Percentiles rank a stretch among this genome's conserved stretches.
These are phyloP conservation scores for Mystacides longicornis DNA, from an alignment of 2,888 invertebrate species.

Conservation along the genomic window DNA sequence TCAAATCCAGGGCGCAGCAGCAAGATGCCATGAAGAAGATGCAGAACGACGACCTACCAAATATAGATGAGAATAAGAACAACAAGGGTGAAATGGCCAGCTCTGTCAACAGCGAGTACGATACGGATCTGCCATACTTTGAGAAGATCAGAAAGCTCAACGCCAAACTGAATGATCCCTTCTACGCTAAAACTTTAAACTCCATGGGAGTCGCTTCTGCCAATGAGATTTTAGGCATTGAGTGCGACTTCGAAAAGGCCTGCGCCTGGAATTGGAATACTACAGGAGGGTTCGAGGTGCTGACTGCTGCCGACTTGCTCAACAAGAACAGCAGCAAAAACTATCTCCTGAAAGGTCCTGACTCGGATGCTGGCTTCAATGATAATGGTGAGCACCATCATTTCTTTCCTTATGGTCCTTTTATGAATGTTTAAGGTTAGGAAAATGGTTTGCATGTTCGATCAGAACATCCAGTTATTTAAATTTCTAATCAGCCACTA, in stretches of 20 bases:
- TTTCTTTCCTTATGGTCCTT: too few species aligned
- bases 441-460: too few species aligned
- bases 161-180: conserved; percentile 23
- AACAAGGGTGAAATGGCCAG: conserved; percentile 39
- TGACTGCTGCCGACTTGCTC: conserved; percentile 36
- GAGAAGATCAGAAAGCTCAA: conserved; percentile 39
- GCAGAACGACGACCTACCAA: conserved; percentile 17
- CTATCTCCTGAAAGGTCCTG: conserved; percentile 46
- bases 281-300: conserved; percentile 41
- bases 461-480: too few species aligned
- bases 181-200: conserved; percentile 35
- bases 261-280: conserved; percentile 71
- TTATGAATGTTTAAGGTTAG: too few species aligned
- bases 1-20: conserved; percentile 14
- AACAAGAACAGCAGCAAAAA: conserved; percentile 36
- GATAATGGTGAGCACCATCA: conserved; percentile 51
- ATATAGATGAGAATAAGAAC: conserved; percentile 27
- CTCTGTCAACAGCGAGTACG: conserved; percentile 20
- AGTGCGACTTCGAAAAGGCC: conserved; percentile 43
- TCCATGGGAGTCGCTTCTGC: conserved; percentile 33
- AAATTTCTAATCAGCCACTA: too few species aligned
- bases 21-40: conserved; percentile 8
- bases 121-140: conserved; percentile 27
- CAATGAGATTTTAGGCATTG: conserved; percentile 39
- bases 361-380: conserved; percentile 50